These are phyloP conservation scores for Litoditis marina DNA, from an alignment of 2,888 invertebrate genomes.

Conservation along the genomic window DNA sequence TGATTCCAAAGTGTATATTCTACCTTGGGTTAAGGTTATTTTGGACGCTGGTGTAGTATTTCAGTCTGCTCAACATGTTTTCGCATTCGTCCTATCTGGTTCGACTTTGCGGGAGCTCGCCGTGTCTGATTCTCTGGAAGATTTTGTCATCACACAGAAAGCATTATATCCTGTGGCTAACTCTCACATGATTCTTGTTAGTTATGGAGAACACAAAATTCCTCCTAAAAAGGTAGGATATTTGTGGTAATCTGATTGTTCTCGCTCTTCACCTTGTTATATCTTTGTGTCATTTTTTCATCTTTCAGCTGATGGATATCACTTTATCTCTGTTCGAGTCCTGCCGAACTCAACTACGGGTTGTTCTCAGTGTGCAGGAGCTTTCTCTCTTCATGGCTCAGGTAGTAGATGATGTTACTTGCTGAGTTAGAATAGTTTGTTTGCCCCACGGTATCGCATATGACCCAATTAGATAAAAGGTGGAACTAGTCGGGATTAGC, in stretches of 20 bases:
- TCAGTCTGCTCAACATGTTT: slow-evolving; percentile 30
- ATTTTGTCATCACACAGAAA: slow-evolving; percentile 24
- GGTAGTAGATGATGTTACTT: not conserved
- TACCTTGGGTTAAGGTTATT: no score
- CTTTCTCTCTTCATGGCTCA: slow-evolving; percentile 15
- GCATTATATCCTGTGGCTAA: slow-evolving; percentile 24
- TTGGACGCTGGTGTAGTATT: slow-evolving; percentile 5
- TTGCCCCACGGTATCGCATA: no score
- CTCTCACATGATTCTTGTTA: slow-evolving; percentile 26
- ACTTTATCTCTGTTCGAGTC: slow-evolving; percentile 23
- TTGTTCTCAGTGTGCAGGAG: slow-evolving; percentile 1
- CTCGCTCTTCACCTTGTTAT: no score
- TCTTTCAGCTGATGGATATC: slow-evolving; percentile 18
- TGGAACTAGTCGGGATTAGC: no score
- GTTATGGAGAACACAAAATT: slow-evolving; percentile 23
- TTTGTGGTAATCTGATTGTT: no score
- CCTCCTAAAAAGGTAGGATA: slow-evolving; percentile 18
- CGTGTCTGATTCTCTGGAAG: slow-evolving; percentile 17
- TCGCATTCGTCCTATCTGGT: slow-evolving; percentile 21
- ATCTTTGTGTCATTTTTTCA: not conserved
- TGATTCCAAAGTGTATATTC: no score
- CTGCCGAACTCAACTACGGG: slow-evolving; percentile 23
- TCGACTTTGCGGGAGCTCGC: slow-evolving; percentile 5
- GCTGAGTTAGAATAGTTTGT: no score
- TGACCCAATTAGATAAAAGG: no score